A percentile compares a stretch with the other conserved stretches of the same genome.
Evolutionary conservation across 2,888 invertebrate genomes (phyloP).

Genomic region (Acronicta alni): DNA sequence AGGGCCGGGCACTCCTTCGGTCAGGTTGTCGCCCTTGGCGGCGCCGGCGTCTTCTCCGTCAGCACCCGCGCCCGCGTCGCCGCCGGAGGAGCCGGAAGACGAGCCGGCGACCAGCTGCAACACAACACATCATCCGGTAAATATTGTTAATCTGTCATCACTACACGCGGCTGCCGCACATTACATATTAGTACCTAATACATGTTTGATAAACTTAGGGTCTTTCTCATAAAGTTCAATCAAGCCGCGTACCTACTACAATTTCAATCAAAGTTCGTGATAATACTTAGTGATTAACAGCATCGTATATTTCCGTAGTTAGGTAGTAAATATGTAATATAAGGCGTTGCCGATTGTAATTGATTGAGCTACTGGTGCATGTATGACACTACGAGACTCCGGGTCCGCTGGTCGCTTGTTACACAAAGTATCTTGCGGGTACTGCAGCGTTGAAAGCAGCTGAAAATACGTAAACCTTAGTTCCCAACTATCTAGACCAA

Average conservation of each 20-base stretch:
- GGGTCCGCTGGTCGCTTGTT: background rate
- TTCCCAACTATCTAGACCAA: slow-evolving; percentile 10
- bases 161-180: slow-evolving; percentile 2
- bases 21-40: slow-evolving; percentile 91
- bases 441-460: slow-evolving; percentile 16
- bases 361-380: background rate
- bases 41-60: slow-evolving; percentile 87
- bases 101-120: slow-evolving; percentile 94
- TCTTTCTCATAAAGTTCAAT: too few species aligned
- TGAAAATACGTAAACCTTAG: slow-evolving; percentile 5
- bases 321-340: background rate
- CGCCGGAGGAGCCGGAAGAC: slow-evolving; percentile 89
- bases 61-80: slow-evolving; percentile 81
- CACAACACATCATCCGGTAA: slow-evolving; percentile 12
- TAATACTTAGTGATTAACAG: too few species aligned
- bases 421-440: background rate
- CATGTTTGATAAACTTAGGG: too few species aligned
- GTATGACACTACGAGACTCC: slow-evolving; percentile 1
- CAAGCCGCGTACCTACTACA: too few species aligned
- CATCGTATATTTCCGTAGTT: background rate
- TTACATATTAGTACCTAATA: background rate
- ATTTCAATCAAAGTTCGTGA: too few species aligned
- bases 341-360: background rate
- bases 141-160: background rate
- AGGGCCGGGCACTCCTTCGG: slow-evolving; percentile 96